Base-by-base conservation (phyloP, 2,888 invertebrate genomes). In the Phortica magna region DNA sequence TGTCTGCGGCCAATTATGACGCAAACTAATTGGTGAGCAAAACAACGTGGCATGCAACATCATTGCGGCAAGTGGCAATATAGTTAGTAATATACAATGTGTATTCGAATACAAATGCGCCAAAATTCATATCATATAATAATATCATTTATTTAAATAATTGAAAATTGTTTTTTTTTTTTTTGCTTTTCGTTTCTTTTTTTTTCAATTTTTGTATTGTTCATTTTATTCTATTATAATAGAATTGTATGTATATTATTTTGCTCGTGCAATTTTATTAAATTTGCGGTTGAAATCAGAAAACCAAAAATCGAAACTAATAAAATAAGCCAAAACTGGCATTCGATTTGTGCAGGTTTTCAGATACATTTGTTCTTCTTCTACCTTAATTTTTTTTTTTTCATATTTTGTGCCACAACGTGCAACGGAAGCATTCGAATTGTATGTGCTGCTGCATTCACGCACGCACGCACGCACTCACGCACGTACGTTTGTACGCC, bases 301-400 rank as follows among this genome's bases (percentile, higher is more conserved):
- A 65, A 65, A 65, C n/a, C 65, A 65, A 65, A 65, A 65, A 65
- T 65, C 65, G 41, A 65, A 61, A 39, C 65, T 65, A 65, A 65
- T 65, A 31, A 65, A 65, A 65, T 65, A 65, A 65, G 41, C 65
- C n/a, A 31, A 61, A 61, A 19, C 61, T n/a, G 14, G 55, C 55
- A 55, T 2, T 55, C 6, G 55, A 55, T 55, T 55, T 55, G 14
- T 55, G 55, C 1, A 55, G 17, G 12, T 55, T 55, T 55, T 55
- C 17, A 14, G 5, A 55, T 55, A 17, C 10, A 7, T n/a, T 55
- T 55, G 14, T 0, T 55, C 9, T 55, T 3, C 7, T 31, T 55
- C 17, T n/a, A n/a, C 14, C 14, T 55, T n/a, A 2, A 1, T 55
- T 14, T 55, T 55, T 55, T n/a, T 17, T 7, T 7, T 55, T 55